Conservation (phyloP, 2,888 invertebrate species). For the Drosophila monieri region DNA sequence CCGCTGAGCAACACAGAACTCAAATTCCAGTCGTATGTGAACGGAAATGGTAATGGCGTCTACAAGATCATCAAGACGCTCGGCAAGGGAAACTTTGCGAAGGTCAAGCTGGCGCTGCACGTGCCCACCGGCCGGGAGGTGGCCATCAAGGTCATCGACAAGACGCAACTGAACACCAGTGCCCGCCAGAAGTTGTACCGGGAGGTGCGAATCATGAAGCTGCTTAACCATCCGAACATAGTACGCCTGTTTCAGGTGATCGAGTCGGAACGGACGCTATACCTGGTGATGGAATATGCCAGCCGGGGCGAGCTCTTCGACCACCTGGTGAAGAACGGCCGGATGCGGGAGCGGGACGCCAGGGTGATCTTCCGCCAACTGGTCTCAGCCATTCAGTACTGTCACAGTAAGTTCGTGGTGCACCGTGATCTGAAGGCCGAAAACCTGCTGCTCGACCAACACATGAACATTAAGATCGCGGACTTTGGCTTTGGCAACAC, state of each 20-base stretch:
- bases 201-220: constrained; percentile 98
- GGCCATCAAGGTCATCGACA: constrained; percentile 99
- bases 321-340: constrained; percentile 97
- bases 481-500: constrained; percentile 99
- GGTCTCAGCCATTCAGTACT: constrained; percentile 99
- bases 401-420: constrained; percentile 93
- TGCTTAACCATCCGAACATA: constrained; percentile 99
- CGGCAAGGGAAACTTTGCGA: constrained; percentile 99
- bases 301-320: constrained; percentile 99
- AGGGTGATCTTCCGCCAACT: constrained; percentile 99
- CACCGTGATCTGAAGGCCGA: constrained; percentile 94
- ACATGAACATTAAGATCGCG: constrained; percentile 99
- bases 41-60: constrained; percentile 91
- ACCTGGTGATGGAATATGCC: constrained; percentile 99
- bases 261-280: constrained; percentile 99
- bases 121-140: constrained; percentile 99
- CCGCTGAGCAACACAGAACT: constrained; percentile 38
- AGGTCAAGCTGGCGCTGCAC: constrained; percentile 99
- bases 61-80: constrained; percentile 99
- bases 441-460: constrained; percentile 98
- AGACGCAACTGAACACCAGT: constrained; percentile 99
- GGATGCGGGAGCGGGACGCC: constrained; percentile 99
- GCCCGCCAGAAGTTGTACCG: constrained; percentile 98
- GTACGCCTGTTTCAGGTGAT: constrained; percentile 99
- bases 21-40: constrained; percentile 62